These are phyloP conservation scores for Patiria pectinifera DNA, from an alignment of 53 echinoderm and acorn worm species.

Conservation along the genomic window DNA sequence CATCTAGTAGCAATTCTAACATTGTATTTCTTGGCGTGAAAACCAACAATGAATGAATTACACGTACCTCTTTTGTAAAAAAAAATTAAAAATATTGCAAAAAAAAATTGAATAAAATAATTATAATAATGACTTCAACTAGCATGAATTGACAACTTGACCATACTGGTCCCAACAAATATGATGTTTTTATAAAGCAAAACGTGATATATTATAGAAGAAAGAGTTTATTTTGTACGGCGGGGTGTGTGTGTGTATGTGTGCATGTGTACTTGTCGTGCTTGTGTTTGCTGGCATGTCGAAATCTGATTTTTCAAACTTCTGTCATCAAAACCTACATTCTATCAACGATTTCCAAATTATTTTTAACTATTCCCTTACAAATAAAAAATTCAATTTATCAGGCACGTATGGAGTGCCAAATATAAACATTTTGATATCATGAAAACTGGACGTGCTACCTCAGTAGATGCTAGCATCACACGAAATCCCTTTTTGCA, in stretches of 20 bases:
- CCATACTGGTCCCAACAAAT: conserved; percentile 10
- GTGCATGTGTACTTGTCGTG: background rate
- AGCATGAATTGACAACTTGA: background rate
- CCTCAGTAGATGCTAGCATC: no score
- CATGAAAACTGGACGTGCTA: no score
- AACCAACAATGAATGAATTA: background rate
- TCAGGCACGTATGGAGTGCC: no score
- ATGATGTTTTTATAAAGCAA: conserved; percentile 42
- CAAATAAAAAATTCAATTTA: no score
- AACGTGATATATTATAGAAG: conserved; percentile 42
- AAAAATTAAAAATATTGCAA: background rate
- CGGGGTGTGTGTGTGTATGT: conserved; percentile 14
- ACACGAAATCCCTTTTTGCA: no score
- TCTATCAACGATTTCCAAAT: no score
- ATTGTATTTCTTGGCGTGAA: no score
- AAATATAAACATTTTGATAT: no score
- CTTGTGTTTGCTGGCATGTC: background rate
- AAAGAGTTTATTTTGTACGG: conserved; percentile 49
- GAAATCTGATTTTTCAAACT: no score
- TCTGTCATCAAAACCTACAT: no score
- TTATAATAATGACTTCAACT: conserved; percentile 19
- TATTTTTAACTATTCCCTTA: no score
- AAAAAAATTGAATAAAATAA: conserved; percentile 8
- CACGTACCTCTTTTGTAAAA: background rate
- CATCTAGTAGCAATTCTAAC: background rate